These are phyloP conservation scores for Dendropsophus ebraccatus DNA, from an alignment of 2,113 vertebrate genomes.

Conservation along the genomic window DNA sequence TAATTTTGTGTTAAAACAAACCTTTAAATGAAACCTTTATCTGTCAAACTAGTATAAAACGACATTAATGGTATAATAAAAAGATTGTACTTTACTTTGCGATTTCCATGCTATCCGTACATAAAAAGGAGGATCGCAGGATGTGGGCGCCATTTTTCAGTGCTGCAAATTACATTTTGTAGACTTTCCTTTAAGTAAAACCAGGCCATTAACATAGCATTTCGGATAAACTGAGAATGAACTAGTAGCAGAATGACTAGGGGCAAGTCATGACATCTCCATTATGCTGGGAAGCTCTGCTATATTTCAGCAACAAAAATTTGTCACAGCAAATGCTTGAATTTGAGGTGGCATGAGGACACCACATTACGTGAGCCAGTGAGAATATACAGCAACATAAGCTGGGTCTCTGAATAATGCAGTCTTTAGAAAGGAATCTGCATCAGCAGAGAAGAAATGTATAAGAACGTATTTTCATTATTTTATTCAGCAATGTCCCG, in stretches of 20 bases:
- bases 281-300: background rate
- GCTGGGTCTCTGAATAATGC: conserved; percentile 19
- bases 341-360: conserved; percentile 23
- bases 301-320: conserved; percentile 30
- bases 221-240: background rate
- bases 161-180: background rate
- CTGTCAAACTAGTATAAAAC: no score
- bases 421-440: background rate
- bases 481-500: background rate
- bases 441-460: background rate
- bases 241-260: conserved; percentile 26
- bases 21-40: background rate
- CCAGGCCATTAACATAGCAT: conserved; percentile 12
- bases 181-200: background rate
- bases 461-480: background rate
- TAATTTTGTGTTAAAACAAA: background rate
- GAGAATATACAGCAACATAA: conserved; percentile 10
- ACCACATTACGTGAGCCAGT: background rate
- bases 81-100: background rate
- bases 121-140: background rate
- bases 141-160: no score
- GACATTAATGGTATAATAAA: background rate
- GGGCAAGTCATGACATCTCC: conserved; percentile 37
- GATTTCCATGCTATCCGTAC: background rate
- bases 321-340: conserved; percentile 12